Conservation (phyloP, 2,113 vertebrate species). For the Chaenogobius annularis region DNA sequence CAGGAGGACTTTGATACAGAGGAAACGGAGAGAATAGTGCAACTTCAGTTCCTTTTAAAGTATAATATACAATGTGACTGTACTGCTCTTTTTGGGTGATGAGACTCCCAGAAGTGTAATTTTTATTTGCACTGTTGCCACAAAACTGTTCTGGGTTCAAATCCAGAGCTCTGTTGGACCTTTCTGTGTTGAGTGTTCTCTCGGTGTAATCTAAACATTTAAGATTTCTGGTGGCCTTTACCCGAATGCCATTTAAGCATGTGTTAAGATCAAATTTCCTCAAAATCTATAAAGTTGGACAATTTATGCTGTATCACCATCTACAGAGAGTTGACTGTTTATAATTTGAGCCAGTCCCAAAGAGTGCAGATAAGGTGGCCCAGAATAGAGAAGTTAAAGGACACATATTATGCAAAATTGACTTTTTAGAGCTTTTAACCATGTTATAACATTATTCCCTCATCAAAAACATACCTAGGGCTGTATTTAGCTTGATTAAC, state of each 20-base stretch:
- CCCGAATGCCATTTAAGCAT: background rate
- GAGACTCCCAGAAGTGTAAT: background rate
- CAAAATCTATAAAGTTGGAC: background rate
- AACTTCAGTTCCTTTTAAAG: slow-evolving; percentile 47
- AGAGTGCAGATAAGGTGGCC: too few species aligned
- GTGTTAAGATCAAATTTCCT: background rate
- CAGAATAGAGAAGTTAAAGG: too few species aligned
- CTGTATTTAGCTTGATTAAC: too few species aligned
- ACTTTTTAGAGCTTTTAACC: too few species aligned
- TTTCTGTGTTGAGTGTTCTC: background rate
- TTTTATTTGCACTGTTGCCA: background rate
- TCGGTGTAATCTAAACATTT: too few species aligned
- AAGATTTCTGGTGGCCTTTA: background rate
- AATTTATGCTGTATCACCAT: too few species aligned
- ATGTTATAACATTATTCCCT: too few species aligned
- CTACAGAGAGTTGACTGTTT: too few species aligned
- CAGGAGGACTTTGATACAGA: slow-evolving; percentile 34
- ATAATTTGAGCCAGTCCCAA: too few species aligned
- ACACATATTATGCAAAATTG: too few species aligned
- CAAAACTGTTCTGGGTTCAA: background rate
- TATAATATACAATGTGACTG: background rate
- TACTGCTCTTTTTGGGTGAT: background rate
- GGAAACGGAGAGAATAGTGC: slow-evolving; percentile 31
- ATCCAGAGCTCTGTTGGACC: background rate
- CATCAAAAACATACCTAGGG: too few species aligned